Conservation (phyloP, 2,888 invertebrate species). For the Nebria brevicollis region DNA sequence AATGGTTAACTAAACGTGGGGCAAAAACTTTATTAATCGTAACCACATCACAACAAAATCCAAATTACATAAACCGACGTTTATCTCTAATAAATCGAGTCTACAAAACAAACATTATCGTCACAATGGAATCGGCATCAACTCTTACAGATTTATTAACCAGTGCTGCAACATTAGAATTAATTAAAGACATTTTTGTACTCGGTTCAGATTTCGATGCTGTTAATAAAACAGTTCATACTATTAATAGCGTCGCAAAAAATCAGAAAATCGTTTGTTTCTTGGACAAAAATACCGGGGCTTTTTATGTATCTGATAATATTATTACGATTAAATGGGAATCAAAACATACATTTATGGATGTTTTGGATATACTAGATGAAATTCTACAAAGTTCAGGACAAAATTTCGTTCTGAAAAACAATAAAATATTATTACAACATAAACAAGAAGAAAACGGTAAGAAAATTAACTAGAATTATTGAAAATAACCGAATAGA, state of each 20-base stretch:
- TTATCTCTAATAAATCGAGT: conserved; percentile 56
- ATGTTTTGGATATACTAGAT: conserved; percentile 57
- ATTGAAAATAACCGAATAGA: too few species aligned
- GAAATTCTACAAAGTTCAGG: conserved; percentile 52
- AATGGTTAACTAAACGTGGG: conserved; percentile 87
- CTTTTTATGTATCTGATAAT: conserved; percentile 52
- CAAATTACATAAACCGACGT: conserved; percentile 64
- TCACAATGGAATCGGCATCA: conserved; percentile 55
- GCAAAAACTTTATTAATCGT: conserved; percentile 82
- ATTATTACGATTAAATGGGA: conserved; percentile 59
- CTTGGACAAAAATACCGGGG: conserved; percentile 12
- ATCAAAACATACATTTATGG: conserved; percentile 54
- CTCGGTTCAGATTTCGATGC: conserved; percentile 55
- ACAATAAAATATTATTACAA: background rate
- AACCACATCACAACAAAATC: conserved; percentile 84
- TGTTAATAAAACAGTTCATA: conserved; percentile 57
- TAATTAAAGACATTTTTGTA: conserved; percentile 57
- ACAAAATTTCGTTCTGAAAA: background rate
- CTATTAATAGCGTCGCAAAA: conserved; percentile 55
- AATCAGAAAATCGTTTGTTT: conserved; percentile 24
- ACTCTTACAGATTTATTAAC: conserved; percentile 50
- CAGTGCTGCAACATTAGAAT: conserved; percentile 48
- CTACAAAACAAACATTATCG: conserved; percentile 57
- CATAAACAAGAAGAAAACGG: background rate
- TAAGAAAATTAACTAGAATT: background rate